Evolutionary conservation across 1,140 invertebrate species (phyloP), one percentile per base, ranked within the genome.

Genomic region (Cydia fagiglandana): DNA sequence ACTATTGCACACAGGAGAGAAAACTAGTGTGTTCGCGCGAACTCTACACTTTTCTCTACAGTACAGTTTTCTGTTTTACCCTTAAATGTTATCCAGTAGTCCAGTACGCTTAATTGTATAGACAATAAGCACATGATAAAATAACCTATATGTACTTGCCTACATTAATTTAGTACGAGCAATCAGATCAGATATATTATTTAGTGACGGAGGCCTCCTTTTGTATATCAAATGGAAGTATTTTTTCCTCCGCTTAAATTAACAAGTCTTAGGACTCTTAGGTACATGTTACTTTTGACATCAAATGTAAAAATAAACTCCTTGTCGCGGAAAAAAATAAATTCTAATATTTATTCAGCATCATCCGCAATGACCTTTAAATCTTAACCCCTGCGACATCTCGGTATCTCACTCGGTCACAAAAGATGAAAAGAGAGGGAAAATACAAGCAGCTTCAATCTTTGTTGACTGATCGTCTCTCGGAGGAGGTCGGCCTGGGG

Each of bases 391-490:
- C 56, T 61, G 20, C 10, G 56, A 61, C 56, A 61, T 24, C n/a
- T 61, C 56, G 6, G 4, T n/a, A 12, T 61, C 20, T 12, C 56
- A 61, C 20, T 61, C 56, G 5, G 2, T 24, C 9, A 20, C n/a
- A 56, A 56, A 56, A 13, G 53, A 56, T 1, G n/a, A 56, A 56
- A 61, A 24, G 56, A 12, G 56, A 61, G 20, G 56, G 9, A n/a
- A 15, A 24, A 24, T 24, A 61, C 56, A 56, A 56, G 53, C 53
- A 20, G 7, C 56, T 24, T 61, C 17, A 61, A 24, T 61, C 56
- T 66, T 34, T 70, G 66, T 70, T 70, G 30, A 70, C 66, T 70
- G 34, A 70, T 70, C 66, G 34, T 3, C 30, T 30, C 56, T 38
- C 56, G 34, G n/a, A 38, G 10, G 66, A 38, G 30, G 66, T 38